Evolutionary conservation across 2,797 vertebrate genomes (phyloP).

Genomic region (Hippopotamyrus pictus): DNA sequence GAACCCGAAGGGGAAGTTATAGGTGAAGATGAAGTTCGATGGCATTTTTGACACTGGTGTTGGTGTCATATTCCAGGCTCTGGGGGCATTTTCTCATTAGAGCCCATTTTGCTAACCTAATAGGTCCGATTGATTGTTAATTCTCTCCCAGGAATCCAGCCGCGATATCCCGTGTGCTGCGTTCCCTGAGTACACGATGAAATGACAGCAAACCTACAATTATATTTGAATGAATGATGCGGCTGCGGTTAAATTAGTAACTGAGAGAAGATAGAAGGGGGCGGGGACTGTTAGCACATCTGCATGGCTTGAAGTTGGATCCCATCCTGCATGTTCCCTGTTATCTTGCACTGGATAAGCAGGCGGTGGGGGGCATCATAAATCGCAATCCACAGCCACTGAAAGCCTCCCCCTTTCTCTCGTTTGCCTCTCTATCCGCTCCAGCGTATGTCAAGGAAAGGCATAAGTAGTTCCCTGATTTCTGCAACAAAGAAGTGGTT

Average conservation of each 20-base stretch:
- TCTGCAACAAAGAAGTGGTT: conserved; percentile 97
- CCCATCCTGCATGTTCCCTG: not conserved
- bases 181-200: not conserved
- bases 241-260: not conserved
- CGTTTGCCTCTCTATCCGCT: not conserved
- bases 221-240: not conserved
- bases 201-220: not conserved
- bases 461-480: conserved; percentile 91
- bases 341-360: not conserved
- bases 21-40: not conserved
- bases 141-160: not conserved
- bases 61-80: not conserved
- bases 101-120: not conserved
- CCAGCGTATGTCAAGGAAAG: conserved; percentile 91
- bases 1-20: not conserved
- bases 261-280: not conserved
- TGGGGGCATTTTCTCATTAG: not conserved
- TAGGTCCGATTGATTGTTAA: not conserved
- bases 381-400: not conserved
- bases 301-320: not conserved
- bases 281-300: not conserved
- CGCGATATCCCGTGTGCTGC: not conserved
- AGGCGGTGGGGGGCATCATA: not conserved
- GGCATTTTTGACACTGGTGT: not conserved
- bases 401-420: not conserved